phyloP scores from a whole-genome alignment of 2,113 vertebrate genomes.

The Callopanchax toddi region DNA sequence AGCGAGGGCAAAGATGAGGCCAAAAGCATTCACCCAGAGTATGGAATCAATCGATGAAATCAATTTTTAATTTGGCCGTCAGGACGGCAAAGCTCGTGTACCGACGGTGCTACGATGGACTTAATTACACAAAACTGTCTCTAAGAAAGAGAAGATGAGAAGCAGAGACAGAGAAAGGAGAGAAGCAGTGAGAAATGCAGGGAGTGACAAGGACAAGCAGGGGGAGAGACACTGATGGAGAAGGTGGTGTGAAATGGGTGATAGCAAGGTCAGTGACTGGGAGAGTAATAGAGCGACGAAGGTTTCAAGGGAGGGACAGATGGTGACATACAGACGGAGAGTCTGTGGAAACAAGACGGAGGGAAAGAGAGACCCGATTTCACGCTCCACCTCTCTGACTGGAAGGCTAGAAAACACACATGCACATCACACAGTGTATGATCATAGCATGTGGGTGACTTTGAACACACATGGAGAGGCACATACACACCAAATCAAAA shows the following conservation, averaged over 20 bases:
- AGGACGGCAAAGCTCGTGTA: slow-evolving; percentile 66
- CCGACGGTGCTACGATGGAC: slow-evolving; percentile 55
- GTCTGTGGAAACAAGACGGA: slow-evolving; percentile 38
- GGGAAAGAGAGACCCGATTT: slow-evolving; percentile 46
- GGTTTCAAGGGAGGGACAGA: slow-evolving; percentile 52
- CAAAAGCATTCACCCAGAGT: slow-evolving; percentile 54
- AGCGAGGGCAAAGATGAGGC: slow-evolving; percentile 34
- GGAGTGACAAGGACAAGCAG: slow-evolving; percentile 24
- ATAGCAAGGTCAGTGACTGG: slow-evolving; percentile 64
- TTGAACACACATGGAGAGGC: slow-evolving; percentile 33
- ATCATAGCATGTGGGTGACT: slow-evolving; percentile 56
- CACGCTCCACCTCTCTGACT: slow-evolving; percentile 46
- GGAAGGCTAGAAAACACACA: slow-evolving; percentile 28
- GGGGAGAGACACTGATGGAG: slow-evolving; percentile 26
- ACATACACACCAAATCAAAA: slow-evolving; percentile 7
- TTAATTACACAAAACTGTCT: slow-evolving; percentile 76
- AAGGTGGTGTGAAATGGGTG: slow-evolving; percentile 51
- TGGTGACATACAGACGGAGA: slow-evolving; percentile 39
- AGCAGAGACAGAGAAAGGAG: slow-evolving; percentile 10
- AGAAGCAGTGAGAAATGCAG: slow-evolving; percentile 27
- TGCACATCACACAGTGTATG: slow-evolving; percentile 37
- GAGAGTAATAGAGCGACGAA: slow-evolving; percentile 30
- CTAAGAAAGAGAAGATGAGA: slow-evolving; percentile 50
- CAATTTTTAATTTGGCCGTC: slow-evolving; percentile 82
- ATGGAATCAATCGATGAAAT: slow-evolving; percentile 77